Base-by-base conservation (phyloP, 2,113 vertebrate genomes). In the Lamprotornis superbus region DNA sequence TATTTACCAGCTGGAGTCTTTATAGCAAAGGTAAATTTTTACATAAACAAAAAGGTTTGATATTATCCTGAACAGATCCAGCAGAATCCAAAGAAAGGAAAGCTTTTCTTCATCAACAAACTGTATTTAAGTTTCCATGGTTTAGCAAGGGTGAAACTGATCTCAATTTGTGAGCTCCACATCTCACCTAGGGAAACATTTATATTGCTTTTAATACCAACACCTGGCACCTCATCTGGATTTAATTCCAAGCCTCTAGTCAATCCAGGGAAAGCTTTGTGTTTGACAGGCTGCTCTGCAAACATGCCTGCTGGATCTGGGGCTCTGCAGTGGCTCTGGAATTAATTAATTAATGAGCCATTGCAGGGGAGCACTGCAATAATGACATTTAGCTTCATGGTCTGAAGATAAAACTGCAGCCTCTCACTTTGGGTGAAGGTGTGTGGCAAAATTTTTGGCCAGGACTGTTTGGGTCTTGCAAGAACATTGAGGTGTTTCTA, bases 151-250 rank as follows among this genome's bases (percentile, higher is more conserved):
- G 46, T 81, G 35, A 42, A 75, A 46, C 19, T 46, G 3, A 31
- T 82, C 31, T 49, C 37, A 28, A 0, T 68, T 60, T 44, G 28
- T 5, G 31, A 76, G 37, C 25, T 82, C 17, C 30, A 75, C 2
- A 1, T n/a, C 81, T 27, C 2, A 0, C 5, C 15, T 0, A 44
- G 13, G 22, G 15, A 55, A 73, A 73, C 12, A 53, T 33, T 50
- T n/a, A 17, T 15, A n/a, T 3, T 37, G 60, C 77, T 80, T 80
- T 68, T 21, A 23, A 60, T 17, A 39, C 18, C 44, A 76, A 53
- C 24, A 42, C 33, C 31, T 82, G 57, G 70, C 27, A 44, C 19
- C 44, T 55, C 4, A 1, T 49, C 57, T 68, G 18, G n/a, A 46
- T 73, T 83, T 57, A 25, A 53, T 37, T 60, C 14, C 57, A 61